phyloP scores from a whole-genome alignment of 2,888 invertebrate species.

The Drosophila sordidula region DNA sequence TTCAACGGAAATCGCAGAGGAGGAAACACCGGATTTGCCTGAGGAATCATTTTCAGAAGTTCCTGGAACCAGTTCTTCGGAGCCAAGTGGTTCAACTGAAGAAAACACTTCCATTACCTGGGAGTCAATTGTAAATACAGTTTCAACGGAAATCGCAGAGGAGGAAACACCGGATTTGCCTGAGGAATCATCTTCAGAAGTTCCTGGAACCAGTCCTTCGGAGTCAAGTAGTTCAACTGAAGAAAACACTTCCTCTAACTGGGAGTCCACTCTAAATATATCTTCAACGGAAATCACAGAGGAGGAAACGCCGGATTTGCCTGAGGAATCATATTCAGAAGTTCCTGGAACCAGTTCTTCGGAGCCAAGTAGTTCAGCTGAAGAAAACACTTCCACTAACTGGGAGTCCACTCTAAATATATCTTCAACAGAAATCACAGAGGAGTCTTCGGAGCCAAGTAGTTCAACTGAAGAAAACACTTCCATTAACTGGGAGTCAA shows the following conservation, averaged over 20 bases:
- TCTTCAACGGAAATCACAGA: too few species aligned
- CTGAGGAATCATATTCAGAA: neutral
- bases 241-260: too few species aligned
- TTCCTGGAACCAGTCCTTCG: neutral
- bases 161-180: neutral
- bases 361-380: conserved; percentile 1
- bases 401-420: too few species aligned
- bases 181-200: neutral
- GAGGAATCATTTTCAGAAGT: neutral
- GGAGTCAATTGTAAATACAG: too few species aligned
- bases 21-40: too few species aligned
- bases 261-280: neutral
- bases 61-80: neutral
- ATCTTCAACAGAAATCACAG: neutral
- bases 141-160: neutral
- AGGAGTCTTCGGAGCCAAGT: too few species aligned
- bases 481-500: neutral
- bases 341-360: neutral
- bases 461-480: neutral
- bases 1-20: too few species aligned
- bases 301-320: too few species aligned
- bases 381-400: neutral
- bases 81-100: conserved; percentile 2
- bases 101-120: neutral
- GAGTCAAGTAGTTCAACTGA: neutral